Conservation (phyloP, 2,888 invertebrate genomes). For the Euplexia lucipara region DNA sequence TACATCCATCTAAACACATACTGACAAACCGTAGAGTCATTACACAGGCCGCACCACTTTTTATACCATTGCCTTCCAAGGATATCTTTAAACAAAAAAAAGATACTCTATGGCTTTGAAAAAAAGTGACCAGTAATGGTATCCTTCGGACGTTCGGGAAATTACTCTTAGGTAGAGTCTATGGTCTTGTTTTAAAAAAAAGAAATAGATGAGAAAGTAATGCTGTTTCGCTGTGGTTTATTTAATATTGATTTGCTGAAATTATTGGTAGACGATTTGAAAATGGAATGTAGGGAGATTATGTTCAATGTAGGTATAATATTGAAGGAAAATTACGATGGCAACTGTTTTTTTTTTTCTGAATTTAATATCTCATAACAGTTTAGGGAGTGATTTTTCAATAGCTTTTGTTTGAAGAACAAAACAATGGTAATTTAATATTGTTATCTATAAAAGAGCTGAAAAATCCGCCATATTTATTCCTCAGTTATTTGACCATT, state of each 20-base stretch:
- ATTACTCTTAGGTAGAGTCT: conserved; percentile 53
- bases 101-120: conserved; percentile 59
- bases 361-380: no score
- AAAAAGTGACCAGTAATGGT: conserved; percentile 64
- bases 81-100: conserved; percentile 58
- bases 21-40: conserved; percentile 25
- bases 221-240: conserved; percentile 40
- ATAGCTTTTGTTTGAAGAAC: no score
- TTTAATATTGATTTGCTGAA: conserved; percentile 51
- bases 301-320: conserved; percentile 7
- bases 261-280: conserved; percentile 41
- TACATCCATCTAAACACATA: conserved; percentile 15
- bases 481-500: no score
- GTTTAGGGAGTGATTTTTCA: no score
- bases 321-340: conserved; percentile 15
- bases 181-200: conserved; percentile 50
- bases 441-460: no score
- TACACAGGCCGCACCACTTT: conserved; percentile 57
- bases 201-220: conserved; percentile 53
- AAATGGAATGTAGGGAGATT: conserved; percentile 20
- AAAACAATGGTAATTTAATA: no score
- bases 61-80: conserved; percentile 56
- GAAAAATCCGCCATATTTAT: no score
- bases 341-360: not conserved
- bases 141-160: conserved; percentile 65